Conservation (phyloP, 2,797 vertebrate genomes). For the Hoplostethus mediterraneus region DNA sequence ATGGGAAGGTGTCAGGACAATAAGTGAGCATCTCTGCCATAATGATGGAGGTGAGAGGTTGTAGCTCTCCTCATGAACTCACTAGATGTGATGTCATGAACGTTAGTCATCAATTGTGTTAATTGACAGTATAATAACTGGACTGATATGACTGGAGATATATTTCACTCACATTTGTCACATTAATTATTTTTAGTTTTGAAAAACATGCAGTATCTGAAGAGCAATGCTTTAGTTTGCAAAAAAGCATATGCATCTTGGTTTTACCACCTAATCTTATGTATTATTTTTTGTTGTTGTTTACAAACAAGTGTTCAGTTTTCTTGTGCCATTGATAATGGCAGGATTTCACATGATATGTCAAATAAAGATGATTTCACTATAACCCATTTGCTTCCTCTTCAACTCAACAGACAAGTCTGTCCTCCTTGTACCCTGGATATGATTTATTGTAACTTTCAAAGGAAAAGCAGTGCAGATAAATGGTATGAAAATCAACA, state of each 20-base stretch:
- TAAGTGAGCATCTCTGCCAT: background rate
- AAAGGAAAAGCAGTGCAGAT: no score
- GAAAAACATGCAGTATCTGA: background rate
- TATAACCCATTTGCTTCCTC: constrained; percentile 18
- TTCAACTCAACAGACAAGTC: background rate
- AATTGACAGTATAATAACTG: background rate
- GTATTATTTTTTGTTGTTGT: constrained; percentile 2
- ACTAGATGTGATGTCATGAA: background rate
- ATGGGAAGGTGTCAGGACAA: background rate
- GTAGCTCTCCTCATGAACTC: background rate
- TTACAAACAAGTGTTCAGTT: constrained; percentile 32
- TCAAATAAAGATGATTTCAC: constrained; percentile 72
- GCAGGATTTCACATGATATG: constrained; percentile 37
- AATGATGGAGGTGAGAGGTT: background rate
- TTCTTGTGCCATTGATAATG: constrained; percentile 30
- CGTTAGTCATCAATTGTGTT: background rate
- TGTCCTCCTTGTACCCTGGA: background rate
- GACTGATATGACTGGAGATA: no score
- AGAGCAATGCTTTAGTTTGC: background rate
- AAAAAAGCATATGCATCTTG: constrained; percentile 4
- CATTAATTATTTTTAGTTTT: background rate
- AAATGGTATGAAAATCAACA: no score
- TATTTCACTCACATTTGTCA: no score
- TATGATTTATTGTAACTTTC: background rate
- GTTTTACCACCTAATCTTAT: constrained; percentile 25